Base-by-base conservation (phyloP, 2,797 vertebrate genomes). In the Hozukius guyotensis region DNA sequence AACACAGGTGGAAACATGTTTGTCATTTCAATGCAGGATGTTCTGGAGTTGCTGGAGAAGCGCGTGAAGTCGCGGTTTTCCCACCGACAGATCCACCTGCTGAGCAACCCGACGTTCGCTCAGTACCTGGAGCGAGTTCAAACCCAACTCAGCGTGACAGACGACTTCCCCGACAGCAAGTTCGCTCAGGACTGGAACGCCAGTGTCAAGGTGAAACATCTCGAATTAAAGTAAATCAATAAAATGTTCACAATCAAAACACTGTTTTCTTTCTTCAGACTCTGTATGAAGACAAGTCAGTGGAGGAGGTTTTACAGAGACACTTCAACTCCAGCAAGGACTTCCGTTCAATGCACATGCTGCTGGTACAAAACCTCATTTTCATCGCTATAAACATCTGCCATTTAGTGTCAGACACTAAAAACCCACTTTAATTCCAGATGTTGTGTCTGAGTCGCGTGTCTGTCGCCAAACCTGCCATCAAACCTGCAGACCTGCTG, bases 51-150 rank as follows among this genome's bases (percentile, higher is more conserved):
- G 72, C 83, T 99, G 91, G 99, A 99, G 93, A 99, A 99, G 92
- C 96, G 99, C 71, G 98, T 99, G 3, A 99, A 99, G 89, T 99
- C 99, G 2, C 94, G 98, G 61, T 99, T 99, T 89, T 99, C 98
- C 59, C 99, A 99, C 91, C 93, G 98, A 63, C 99, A 99, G 96
- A 98, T 99, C 84, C 96, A 98, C 85, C 82, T 99, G 88, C 88
- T 96, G 79, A 97, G 95, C 91, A 92, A 93, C 53, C 93, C 96
- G 87, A 94, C 89, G 31, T 97, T 99, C 84, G 32, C 83, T 31
- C 95, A 97, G 77, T 99, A 98, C 86, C 24, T 96, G 22, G 93
- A 93, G 66, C 95, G 95, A 60, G 96, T 97, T 86, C 91, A 88
- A 70, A 88, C 93, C 1, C 96, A 97, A 52, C 96, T 99, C 85